A percentile compares a stretch with the other conserved stretches of the same genome.
phyloP scores from a whole-genome alignment of 2,888 invertebrate genomes.

The Mylabris sibirica region DNA sequence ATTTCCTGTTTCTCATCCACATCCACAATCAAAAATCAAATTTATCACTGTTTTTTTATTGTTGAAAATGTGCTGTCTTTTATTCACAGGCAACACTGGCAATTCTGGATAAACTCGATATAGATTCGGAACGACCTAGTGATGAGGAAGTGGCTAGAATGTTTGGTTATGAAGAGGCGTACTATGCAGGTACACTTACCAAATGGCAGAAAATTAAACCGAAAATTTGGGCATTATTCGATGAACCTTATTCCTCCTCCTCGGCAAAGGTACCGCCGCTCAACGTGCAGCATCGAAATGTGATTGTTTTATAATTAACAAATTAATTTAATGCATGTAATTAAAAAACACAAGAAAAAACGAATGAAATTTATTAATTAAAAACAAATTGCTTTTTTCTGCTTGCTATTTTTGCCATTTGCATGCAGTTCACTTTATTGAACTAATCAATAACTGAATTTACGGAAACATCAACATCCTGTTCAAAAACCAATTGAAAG shows the following conservation, averaged over 20 bases:
- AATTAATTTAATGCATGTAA: slow-evolving; percentile 24
- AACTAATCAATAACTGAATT: too few relatives aligned
- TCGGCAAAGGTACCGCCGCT: slow-evolving; percentile 87
- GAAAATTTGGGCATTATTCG: slow-evolving; percentile 93
- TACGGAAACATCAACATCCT: too few relatives aligned
- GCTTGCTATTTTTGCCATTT: too few relatives aligned
- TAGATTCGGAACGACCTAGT: slow-evolving; percentile 90
- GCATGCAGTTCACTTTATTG: too few relatives aligned
- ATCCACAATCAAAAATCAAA: too few relatives aligned
- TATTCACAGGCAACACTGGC: slow-evolving; percentile 85
- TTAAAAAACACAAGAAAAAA: too few relatives aligned
- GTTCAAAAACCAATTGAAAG: too few relatives aligned
- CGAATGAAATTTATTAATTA: too few relatives aligned
- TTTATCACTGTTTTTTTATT: too few relatives aligned
- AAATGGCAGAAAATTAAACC: slow-evolving; percentile 92
- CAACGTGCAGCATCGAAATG: slow-evolving; percentile 72
- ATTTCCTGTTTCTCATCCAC: slow-evolving; percentile 44
- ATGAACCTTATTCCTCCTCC: slow-evolving; percentile 94
- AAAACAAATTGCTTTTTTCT: too few relatives aligned
- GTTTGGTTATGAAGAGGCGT: slow-evolving; percentile 90
- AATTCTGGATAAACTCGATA: slow-evolving; percentile 93
- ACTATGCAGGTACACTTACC: slow-evolving; percentile 78
- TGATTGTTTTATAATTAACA: slow-evolving; percentile 49
- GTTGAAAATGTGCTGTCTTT: too few relatives aligned
- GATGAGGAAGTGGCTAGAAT: slow-evolving; percentile 93